Percentiles rank a stretch among this genome's conserved stretches.
Conservation (phyloP, 2,113 vertebrate species). For the Platysternon megacephalum region DNA sequence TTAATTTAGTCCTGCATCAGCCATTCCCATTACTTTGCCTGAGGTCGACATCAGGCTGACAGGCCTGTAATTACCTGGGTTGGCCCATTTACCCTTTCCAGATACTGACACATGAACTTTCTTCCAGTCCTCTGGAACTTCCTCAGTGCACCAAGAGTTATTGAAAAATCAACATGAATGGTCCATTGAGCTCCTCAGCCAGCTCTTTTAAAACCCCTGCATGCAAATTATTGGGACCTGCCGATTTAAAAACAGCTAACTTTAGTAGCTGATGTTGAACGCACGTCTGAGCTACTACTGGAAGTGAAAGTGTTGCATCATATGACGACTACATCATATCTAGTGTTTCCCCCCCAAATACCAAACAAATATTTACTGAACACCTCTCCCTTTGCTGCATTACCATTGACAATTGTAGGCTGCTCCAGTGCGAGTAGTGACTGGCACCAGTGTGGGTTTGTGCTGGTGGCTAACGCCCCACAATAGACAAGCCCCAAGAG, state of each 20-base stretch:
- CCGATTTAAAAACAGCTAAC: neutral
- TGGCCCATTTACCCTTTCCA: neutral
- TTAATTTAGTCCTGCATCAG: neutral
- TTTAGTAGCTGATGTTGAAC: neutral
- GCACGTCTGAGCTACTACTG: neutral
- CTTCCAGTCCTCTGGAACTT: neutral
- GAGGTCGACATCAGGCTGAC: neutral
- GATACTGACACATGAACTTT: neutral
- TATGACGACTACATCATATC: neutral
- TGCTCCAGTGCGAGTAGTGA: neutral
- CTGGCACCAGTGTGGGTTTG: neutral
- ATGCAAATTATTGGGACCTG: neutral
- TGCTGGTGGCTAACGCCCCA: neutral
- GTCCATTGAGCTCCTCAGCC: neutral
- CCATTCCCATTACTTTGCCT: neutral
- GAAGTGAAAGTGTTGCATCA: neutral
- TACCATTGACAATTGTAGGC: neutral
- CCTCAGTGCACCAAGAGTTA: neutral
- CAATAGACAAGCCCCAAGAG: fast-evolving
- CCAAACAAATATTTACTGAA: neutral
- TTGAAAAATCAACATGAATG: neutral
- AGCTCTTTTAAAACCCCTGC: neutral
- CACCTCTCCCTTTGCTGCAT: neutral
- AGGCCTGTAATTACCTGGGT: neutral
- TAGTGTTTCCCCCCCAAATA: neutral